Conservation (phyloP, 2,113 vertebrate genomes). For the Astur gentilis region DNA sequence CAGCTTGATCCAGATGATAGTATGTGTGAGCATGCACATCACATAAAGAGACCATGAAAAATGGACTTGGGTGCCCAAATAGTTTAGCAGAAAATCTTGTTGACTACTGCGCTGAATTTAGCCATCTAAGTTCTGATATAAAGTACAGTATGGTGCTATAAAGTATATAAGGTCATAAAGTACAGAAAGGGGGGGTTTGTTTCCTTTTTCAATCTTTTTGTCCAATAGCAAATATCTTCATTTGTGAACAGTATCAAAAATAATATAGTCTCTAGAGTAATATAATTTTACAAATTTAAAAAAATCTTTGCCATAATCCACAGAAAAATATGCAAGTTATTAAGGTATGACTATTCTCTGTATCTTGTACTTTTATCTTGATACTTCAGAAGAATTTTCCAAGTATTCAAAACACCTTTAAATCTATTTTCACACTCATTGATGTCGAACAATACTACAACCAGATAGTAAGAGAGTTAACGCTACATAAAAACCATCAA, state of each 20-base stretch:
- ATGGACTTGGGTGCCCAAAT: not conserved
- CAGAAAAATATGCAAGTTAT: not conserved
- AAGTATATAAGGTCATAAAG: not conserved
- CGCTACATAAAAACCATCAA: not conserved
- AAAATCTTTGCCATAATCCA: not conserved
- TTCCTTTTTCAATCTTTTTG: not conserved
- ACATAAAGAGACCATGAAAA: not conserved
- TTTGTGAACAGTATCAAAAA: not conserved
- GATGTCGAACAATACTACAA: not conserved
- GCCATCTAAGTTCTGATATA: not conserved
- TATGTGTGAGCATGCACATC: not conserved
- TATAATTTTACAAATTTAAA: not conserved
- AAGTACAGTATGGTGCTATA: not conserved
- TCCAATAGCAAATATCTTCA: not conserved
- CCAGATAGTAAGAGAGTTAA: not conserved
- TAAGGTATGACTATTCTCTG: not conserved
- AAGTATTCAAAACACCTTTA: not conserved
- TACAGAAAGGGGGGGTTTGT: not conserved
- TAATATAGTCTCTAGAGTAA: not conserved
- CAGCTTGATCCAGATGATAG: not conserved
- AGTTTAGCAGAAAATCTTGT: not conserved
- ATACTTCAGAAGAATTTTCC: not conserved
- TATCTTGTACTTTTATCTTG: not conserved
- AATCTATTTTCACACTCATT: not conserved
- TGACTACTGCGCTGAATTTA: not conserved